Base-by-base conservation (phyloP, 2,888 invertebrate species). In the Drosophila imparisetae region DNA sequence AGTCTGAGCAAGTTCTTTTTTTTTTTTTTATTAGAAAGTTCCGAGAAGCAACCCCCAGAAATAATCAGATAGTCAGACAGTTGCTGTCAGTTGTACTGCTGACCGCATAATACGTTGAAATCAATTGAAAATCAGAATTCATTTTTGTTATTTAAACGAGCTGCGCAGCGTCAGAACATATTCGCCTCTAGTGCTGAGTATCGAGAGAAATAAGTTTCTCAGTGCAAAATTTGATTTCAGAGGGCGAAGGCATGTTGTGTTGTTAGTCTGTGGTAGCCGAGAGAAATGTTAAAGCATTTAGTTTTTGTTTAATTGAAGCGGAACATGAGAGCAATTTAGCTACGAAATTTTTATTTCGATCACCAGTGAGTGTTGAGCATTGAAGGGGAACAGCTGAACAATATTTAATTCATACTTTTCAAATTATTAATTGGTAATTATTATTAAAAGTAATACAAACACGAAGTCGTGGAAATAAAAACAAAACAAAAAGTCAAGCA, bases 121-220 rank as follows among this genome's bases (percentile, higher is more conserved):
- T 80, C 72, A 84, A 79, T 87, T 79, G 68, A 59, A 72, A 75
- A 73, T 72, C 73, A 67, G 48, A 75, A 72, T 61, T 72, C 40
- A 57, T 29, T 72, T 74, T 73, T 74, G 1, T 45, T n/a, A 21
- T 45, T 45, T 45, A 15, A 57, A 52, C 32, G 55, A 55, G 32
- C 59, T 66, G 59, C 52, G 38, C 32, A 50, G 30, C 21, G 21
- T 11, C 54, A 42, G 59, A 60, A 40, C 63, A 54, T 42, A 21
- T 27, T 68, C 27, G 59, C 42, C 36, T 36, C 27, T 32, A 30
- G 27, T 32, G 50, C 29, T 21, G 48, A 29, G 45, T 34, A 62
- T 49, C 60, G 34, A 50, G 38, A 42, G 38, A 57, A 53, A 40
- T 15, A 53, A 64, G 45, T 49, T 66, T 27, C 54, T 70, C 62